These are phyloP conservation scores for Patella depressa DNA, from an alignment of 2,888 invertebrate species.

Conservation along the genomic window DNA sequence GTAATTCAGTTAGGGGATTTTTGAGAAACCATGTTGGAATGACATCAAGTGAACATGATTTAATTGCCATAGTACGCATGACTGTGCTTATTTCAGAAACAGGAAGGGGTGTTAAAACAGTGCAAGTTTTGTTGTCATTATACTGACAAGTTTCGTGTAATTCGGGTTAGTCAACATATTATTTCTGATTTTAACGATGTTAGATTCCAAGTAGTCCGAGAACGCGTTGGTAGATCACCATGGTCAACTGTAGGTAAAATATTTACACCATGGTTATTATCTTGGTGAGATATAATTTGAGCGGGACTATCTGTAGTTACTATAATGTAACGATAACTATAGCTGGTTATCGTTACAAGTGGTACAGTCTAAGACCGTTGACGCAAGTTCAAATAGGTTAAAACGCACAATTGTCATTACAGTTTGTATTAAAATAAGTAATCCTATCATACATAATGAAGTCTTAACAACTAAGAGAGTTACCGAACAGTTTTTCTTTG, in stretches of 20 bases:
- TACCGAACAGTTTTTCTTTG: no score
- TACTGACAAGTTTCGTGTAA: background rate
- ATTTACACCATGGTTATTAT: background rate
- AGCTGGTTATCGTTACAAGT: no score
- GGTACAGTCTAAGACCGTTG: no score
- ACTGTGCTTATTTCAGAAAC: background rate
- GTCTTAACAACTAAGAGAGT: no score
- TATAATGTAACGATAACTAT: no score
- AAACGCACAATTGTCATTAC: no score
- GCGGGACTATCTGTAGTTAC: no score
- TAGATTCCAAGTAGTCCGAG: background rate
- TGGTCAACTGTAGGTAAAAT: background rate
- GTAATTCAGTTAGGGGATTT: background rate
- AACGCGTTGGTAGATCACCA: background rate
- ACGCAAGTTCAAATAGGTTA: no score
- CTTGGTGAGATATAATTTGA: background rate
- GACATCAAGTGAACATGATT: background rate
- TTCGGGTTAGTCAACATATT: background rate
- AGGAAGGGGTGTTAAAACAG: background rate
- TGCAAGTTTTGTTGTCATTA: background rate
- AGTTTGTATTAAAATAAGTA: no score
- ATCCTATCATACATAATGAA: no score
- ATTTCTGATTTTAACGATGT: background rate
- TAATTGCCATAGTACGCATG: background rate
- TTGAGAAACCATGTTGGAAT: background rate